Conservation (phyloP, 1,140 invertebrate genomes). For the Macrostomum lignano region DNA sequence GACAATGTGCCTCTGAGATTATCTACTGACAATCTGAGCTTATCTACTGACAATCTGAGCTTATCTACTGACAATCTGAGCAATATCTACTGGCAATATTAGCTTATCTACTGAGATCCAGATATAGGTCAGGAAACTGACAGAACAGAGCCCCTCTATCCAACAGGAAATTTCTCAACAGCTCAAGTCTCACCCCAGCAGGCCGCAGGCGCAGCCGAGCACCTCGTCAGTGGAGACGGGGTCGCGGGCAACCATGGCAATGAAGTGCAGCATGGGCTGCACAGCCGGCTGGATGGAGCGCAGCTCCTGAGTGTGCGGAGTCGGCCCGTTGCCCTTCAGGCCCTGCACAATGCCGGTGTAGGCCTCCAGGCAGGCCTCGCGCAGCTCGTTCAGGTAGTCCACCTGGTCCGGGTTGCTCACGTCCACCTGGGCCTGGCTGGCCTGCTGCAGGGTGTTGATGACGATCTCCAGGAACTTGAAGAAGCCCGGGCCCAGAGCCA, state of each 20-base stretch:
- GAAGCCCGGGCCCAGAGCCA: constrained; percentile 67
- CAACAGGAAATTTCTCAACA: too few species aligned
- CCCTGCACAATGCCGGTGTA: constrained; percentile 89
- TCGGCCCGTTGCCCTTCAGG: too few species aligned
- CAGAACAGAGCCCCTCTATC: too few species aligned
- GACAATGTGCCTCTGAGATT: too few species aligned
- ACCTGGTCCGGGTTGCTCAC: constrained; percentile 68
- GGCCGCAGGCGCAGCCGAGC: constrained; percentile 4
- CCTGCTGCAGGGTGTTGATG: constrained; percentile 57
- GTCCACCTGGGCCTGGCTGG: constrained; percentile 63
- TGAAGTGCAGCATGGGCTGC: constrained; percentile 5
- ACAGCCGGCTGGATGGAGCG: too few species aligned
- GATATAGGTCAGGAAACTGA: too few species aligned
- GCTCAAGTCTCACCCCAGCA: constrained; percentile 6
- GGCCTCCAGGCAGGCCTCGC: constrained; percentile 71
- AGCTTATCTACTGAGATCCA: too few species aligned
- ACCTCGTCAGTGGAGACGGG: constrained; percentile 4
- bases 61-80: too few species aligned
- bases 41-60: too few species aligned
- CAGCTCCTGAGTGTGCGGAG: too few species aligned
- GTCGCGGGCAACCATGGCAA: constrained; percentile 7
- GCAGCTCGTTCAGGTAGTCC: constrained; percentile 72
- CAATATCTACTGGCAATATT: too few species aligned
- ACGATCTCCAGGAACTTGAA: constrained; percentile 70
- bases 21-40: too few species aligned